Evolutionary conservation across 2,797 vertebrate species (phyloP).

Genomic region (Catamblyrhynchus diadema): DNA sequence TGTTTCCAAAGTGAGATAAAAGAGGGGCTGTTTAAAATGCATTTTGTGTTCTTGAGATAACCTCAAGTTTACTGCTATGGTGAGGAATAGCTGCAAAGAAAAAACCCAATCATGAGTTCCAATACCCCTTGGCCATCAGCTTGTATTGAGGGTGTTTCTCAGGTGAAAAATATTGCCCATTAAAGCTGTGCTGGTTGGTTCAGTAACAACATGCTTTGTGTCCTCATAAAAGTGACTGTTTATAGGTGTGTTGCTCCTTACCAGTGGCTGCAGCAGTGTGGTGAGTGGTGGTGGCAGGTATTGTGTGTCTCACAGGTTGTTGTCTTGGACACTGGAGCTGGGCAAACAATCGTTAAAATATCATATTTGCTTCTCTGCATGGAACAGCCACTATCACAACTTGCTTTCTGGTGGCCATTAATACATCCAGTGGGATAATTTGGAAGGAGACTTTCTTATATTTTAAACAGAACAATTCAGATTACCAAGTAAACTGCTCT

Average conservation of each 20-base stretch:
- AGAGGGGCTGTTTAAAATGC: not conserved
- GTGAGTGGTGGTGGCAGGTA: not conserved
- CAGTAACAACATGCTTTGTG: not conserved
- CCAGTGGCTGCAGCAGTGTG: not conserved
- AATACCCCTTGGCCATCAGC: not conserved
- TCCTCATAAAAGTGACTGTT: not conserved
- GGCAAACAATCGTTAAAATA: not conserved
- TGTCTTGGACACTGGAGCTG: not conserved
- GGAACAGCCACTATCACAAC: not conserved
- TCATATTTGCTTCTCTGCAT: not conserved
- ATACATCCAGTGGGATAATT: not conserved
- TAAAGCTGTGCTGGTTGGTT: not conserved
- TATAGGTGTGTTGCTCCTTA: not conserved
- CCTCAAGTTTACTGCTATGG: not conserved
- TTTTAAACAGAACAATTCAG: not conserved
- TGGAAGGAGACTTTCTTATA: not conserved
- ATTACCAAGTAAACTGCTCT: not conserved
- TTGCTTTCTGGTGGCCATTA: not conserved
- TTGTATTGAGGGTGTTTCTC: not conserved
- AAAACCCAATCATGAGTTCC: not conserved
- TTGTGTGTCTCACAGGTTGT: not conserved
- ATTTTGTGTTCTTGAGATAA: not conserved
- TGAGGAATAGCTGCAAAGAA: not conserved
- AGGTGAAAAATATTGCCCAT: not conserved
- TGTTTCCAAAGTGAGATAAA: not conserved